Percentiles rank a stretch among this genome's conserved stretches.
Conservation (phyloP, 2,113 vertebrate species). For the Eulemur rufifrons region DNA sequence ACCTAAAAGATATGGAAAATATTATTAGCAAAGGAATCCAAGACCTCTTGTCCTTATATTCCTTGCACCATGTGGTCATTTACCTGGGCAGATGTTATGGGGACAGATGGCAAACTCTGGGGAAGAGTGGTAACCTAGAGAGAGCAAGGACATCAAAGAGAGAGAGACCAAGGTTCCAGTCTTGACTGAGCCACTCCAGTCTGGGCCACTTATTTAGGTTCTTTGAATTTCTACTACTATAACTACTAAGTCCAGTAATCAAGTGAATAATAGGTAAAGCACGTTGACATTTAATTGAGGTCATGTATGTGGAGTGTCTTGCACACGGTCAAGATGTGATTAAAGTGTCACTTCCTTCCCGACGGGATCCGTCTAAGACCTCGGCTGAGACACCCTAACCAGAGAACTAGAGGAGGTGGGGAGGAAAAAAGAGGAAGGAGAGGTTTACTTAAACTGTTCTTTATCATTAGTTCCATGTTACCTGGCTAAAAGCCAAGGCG, state of each 20-base stretch:
- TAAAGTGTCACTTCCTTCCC: background rate
- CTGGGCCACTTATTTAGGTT: background rate
- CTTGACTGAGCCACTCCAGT: background rate
- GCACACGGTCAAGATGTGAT: background rate
- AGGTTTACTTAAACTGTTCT: background rate
- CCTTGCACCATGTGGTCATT: background rate
- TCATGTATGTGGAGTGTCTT: background rate
- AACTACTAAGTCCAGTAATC: background rate
- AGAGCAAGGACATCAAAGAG: conserved; percentile 3
- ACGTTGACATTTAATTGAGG: background rate
- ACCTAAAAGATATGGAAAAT: background rate
- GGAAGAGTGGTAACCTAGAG: background rate
- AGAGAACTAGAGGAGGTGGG: background rate
- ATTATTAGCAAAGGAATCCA: background rate
- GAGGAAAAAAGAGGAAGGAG: background rate
- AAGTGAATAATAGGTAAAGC: background rate
- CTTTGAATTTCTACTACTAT: background rate
- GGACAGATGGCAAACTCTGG: background rate
- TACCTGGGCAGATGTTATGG: background rate
- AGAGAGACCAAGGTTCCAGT: background rate
- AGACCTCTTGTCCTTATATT: background rate
- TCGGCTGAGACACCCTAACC: background rate
- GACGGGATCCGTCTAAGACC: background rate
- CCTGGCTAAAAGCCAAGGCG: background rate
- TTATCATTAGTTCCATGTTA: conserved; percentile 11